Percentiles rank a stretch among this genome's conserved stretches.
These are phyloP conservation scores for Sinonovacula constricta DNA, from an alignment of 1,140 invertebrate species.

Conservation along the genomic window DNA sequence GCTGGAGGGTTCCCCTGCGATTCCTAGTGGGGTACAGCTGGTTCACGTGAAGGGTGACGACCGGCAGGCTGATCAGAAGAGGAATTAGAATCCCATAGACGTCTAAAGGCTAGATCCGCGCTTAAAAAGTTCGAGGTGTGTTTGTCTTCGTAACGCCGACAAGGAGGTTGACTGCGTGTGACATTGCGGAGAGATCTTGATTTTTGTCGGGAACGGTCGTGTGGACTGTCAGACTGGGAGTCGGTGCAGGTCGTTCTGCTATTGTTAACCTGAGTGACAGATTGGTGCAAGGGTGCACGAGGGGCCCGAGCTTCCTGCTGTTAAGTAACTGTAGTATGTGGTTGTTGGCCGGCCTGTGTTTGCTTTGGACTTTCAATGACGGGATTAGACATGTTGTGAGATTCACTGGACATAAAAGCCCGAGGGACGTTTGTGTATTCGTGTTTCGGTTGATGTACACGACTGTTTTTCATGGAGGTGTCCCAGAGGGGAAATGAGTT, in stretches of 20 bases:
- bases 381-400: not conserved
- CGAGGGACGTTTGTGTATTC: not conserved
- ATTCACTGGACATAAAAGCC: not conserved
- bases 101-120: not conserved
- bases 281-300: not conserved
- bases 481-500: not conserved
- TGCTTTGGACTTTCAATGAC: not conserved
- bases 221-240: not conserved
- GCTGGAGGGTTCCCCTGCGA: too few species aligned
- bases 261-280: not conserved
- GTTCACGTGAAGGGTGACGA: not conserved
- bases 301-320: not conserved
- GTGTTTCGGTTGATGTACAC: too few species aligned
- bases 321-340: not conserved
- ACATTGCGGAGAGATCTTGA: not conserved
- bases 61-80: not conserved
- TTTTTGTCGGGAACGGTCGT: not conserved
- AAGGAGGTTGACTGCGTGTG: not conserved
- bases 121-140: too few species aligned
- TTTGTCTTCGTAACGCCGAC: too few species aligned
- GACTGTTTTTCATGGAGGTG: not conserved
- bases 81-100: not conserved
- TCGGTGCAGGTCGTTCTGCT: not conserved
- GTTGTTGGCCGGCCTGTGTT: too few species aligned
- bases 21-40: not conserved